Base-by-base conservation (phyloP, 1,140 invertebrate genomes). In the Cyrtorhinus lividipennis region DNA sequence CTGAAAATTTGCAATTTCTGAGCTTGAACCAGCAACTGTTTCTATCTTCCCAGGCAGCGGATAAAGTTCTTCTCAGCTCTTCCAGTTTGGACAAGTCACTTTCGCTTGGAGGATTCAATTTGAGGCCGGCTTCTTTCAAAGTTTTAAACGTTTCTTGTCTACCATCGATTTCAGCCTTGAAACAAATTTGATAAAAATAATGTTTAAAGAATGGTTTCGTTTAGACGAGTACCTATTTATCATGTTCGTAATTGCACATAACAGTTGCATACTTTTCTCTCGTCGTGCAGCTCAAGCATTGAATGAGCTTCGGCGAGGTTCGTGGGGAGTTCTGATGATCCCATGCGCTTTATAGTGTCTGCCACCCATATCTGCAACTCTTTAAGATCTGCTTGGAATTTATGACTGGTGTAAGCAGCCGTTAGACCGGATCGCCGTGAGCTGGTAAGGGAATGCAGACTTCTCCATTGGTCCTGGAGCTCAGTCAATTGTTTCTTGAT, bases 1-100 rank as follows among this genome's bases (percentile, higher is more conserved):
- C 91, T 87, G 70, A 95, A 89, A 12, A 87, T 74, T 73, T 94
- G 94, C 25, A 98, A 75, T 71, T 98, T 87, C 79, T 95, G 91
- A 45, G 92, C 94, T 74, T 95, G 89, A 5, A 85, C 88, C 24
- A 98, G 79, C 68, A 88, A 82, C 44, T 86, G 79, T 61, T 86
- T 83, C 46, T 87, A 69, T 88, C 82, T 63, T 88, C 83, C 93
- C 95, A 98, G 12, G 86, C 85, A 8, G 81, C 76, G 56, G 79
- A 78, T 15, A 90, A 73, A 0, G 77, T 81, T 24, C 76, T 70
- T 46, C 86, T 78, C 0, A 92, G 76, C 61, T 87, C 81, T 63
- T 88, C 83, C 0, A 93, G 72, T 62, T 84, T 78, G 56, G 81
- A 73, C 15, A 90, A 71, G 46, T 81, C 77, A 65, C 79, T 72